These are phyloP conservation scores for Montifringilla adamsi DNA, from an alignment of 2,113 vertebrate genomes.

Conservation along the genomic window DNA sequence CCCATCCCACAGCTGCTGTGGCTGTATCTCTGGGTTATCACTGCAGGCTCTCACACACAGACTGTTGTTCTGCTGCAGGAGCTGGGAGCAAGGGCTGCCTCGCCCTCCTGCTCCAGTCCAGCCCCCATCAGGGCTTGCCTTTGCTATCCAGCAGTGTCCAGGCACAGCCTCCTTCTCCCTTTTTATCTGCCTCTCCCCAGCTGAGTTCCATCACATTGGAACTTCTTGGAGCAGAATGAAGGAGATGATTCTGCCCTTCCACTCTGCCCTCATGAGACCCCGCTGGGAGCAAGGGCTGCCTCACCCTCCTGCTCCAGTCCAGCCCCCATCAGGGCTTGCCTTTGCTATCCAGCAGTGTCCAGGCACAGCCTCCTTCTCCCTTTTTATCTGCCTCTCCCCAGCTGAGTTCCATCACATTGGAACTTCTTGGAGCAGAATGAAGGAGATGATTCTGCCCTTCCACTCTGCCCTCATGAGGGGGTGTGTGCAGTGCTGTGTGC, in stretches of 20 bases:
- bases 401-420: neutral
- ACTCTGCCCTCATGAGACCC: neutral
- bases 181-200: neutral
- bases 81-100: neutral
- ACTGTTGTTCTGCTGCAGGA: neutral
- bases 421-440: neutral
- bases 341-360: neutral
- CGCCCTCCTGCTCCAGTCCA: neutral
- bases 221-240: neutral
- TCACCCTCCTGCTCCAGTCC: neutral
- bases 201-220: neutral
- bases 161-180: neutral
- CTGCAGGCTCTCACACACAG: neutral
- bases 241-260: neutral
- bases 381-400: neutral
- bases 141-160: neutral
- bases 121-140: neutral
- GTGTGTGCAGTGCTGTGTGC: neutral
- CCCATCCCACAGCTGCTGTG: neutral
- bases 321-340: neutral
- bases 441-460: neutral
- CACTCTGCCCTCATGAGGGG: neutral
- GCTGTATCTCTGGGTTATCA: neutral
- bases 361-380: neutral
- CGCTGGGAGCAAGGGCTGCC: too few relatives aligned